Conservation (phyloP, 2,888 invertebrate species). For the Sinopyrophorus schimmeli region DNA sequence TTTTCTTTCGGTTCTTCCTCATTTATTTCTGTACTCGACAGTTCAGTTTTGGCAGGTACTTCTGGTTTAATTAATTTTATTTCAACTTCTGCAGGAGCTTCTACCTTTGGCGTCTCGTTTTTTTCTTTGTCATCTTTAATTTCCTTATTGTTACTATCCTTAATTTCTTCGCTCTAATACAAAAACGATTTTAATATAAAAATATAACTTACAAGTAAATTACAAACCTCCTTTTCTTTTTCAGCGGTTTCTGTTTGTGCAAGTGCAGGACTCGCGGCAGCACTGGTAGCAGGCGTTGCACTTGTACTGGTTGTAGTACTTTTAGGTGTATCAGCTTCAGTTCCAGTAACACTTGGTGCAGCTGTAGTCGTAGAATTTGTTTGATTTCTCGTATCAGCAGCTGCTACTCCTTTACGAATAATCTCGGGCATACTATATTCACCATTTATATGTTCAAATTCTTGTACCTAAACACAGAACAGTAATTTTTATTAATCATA, state of each 20-base stretch:
- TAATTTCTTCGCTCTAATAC: conserved; percentile 48
- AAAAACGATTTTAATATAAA: conserved; percentile 2
- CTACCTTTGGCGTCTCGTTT: conserved; percentile 39
- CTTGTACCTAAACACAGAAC: conserved; percentile 94
- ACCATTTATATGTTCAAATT: conserved; percentile 98
- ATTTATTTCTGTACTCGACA: conserved; percentile 41
- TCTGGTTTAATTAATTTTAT: conserved; percentile 44
- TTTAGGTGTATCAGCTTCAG: conserved; percentile 55
- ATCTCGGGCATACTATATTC: conserved; percentile 96
- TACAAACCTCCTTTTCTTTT: conserved; percentile 52
- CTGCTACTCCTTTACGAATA: conserved; percentile 78
- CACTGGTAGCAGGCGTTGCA: conserved; percentile 69
- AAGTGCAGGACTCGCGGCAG: conserved; percentile 75
- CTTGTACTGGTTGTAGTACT: conserved; percentile 64
- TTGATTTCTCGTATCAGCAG: conserved; percentile 58
- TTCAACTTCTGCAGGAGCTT: too few relatives aligned
- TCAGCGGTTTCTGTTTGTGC: conserved; percentile 48
- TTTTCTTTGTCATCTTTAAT: conserved; percentile 51
- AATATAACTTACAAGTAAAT: not conserved
- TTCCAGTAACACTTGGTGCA: conserved; percentile 41
- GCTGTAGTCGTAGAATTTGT: conserved; percentile 53
- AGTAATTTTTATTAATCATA: too few relatives aligned
- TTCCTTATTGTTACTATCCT: too few relatives aligned
- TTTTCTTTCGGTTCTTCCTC: conserved; percentile 56
- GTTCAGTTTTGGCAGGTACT: conserved; percentile 36